Percentiles rank a stretch among this genome's conserved stretches.
phyloP scores from a whole-genome alignment of 2,797 vertebrate genomes.

The Coregonus suidteri region DNA sequence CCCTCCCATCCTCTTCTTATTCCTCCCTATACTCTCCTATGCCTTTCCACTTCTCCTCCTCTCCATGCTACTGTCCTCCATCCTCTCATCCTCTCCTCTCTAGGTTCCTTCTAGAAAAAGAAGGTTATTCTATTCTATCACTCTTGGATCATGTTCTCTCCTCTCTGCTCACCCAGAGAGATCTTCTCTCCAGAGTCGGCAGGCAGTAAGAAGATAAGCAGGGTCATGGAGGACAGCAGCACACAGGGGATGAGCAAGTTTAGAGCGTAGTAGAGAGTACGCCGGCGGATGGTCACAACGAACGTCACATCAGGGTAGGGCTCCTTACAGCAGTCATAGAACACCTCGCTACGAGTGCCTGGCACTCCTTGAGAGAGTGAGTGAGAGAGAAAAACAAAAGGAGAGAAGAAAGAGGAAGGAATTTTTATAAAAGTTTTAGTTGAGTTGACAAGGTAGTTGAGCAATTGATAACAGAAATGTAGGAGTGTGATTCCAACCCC shows the following conservation, averaged over 20 bases:
- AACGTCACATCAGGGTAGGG: slow-evolving; percentile 81
- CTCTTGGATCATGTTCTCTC: slow-evolving; percentile 35
- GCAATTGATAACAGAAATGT: not conserved
- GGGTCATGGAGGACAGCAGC: slow-evolving; percentile 81
- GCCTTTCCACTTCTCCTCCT: not conserved
- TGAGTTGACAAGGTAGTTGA: not conserved
- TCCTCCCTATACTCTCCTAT: too few relatives aligned
- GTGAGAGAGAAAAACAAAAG: too few relatives aligned
- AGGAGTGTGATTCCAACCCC: not conserved
- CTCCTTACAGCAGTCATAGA: slow-evolving; percentile 82
- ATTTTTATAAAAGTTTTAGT: not conserved
- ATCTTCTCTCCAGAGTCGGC: slow-evolving; percentile 84
- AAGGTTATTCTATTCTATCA: not conserved
- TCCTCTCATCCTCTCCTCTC: not conserved
- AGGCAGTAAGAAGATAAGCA: slow-evolving; percentile 80
- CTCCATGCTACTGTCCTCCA: not conserved
- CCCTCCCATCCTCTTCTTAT: not conserved
- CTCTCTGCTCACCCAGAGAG: slow-evolving; percentile 75
- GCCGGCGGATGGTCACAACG: slow-evolving; percentile 76
- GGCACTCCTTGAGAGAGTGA: slow-evolving; percentile 68
- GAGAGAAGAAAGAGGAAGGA: too few relatives aligned
- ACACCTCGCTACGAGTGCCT: slow-evolving; percentile 70
- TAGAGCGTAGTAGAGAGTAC: slow-evolving; percentile 82
- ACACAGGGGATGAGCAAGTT: slow-evolving; percentile 82
- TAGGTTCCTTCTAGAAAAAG: not conserved